phyloP scores from a whole-genome alignment of 2,888 invertebrate genomes.

The Iselma pallidipennis region DNA sequence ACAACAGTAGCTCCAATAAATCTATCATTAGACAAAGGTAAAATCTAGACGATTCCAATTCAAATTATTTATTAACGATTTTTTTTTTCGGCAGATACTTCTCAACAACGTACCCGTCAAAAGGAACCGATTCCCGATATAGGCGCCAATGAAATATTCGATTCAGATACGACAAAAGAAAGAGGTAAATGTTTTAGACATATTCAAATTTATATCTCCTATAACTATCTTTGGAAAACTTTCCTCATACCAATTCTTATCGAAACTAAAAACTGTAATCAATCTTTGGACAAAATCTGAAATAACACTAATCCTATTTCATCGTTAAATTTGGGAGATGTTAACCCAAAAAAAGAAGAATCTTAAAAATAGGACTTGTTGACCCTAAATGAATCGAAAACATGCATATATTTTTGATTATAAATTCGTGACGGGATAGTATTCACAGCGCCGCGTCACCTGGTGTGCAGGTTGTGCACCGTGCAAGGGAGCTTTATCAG shows the following conservation, averaged over 20 bases:
- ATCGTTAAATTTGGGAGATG: too few species aligned
- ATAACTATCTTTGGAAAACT: neutral
- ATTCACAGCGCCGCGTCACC: too few species aligned
- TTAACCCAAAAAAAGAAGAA: too few species aligned
- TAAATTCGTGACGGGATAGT: too few species aligned
- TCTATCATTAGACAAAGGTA: slow-evolving; percentile 41
- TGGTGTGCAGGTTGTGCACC: too few species aligned
- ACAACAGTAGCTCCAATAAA: slow-evolving; percentile 34
- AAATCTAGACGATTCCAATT: slow-evolving; percentile 2
- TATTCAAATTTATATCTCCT: slow-evolving; percentile 18
- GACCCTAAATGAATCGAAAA: too few species aligned
- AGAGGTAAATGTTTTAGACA: slow-evolving; percentile 40
- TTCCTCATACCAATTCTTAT: too few species aligned
- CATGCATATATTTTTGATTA: too few species aligned
- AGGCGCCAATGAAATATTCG: slow-evolving; percentile 48
- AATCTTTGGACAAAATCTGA: too few species aligned
- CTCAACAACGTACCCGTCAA: slow-evolving; percentile 41
- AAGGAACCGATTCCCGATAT: slow-evolving; percentile 43
- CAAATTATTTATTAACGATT: neutral
- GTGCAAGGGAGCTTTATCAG: too few species aligned
- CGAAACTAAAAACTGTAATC: neutral
- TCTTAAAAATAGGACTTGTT: too few species aligned
- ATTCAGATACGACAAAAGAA: slow-evolving; percentile 47
- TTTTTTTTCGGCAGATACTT: slow-evolving; percentile 33
- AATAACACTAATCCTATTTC: too few species aligned